Percentiles rank a stretch among this genome's conserved stretches.
These are phyloP conservation scores for Galerucella calmariensis DNA, from an alignment of 2,888 invertebrate genomes.

Conservation along the genomic window DNA sequence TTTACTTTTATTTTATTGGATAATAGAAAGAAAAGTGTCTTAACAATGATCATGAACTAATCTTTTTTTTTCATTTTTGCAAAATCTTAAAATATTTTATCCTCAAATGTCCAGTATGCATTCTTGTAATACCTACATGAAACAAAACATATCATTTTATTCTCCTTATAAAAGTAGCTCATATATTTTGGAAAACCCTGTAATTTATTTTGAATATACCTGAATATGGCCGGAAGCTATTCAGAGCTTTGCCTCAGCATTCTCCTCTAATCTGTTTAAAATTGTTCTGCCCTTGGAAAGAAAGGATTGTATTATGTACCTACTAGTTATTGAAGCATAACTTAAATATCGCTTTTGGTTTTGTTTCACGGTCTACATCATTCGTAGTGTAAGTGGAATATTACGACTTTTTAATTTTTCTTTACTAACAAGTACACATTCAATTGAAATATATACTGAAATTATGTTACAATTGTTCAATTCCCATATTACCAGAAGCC, in stretches of 20 bases:
- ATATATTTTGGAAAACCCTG: constrained; percentile 14
- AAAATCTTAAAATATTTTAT: too few species aligned
- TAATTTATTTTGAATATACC: constrained; percentile 44
- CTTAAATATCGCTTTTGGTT: constrained; percentile 46
- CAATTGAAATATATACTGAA: constrained; percentile 10
- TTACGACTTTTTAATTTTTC: constrained; percentile 21
- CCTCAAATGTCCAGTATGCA: too few species aligned
- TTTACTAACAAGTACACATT: constrained; percentile 4
- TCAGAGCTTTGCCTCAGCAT: constrained; percentile 45
- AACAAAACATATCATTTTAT: too few species aligned
- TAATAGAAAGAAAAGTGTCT: too few species aligned
- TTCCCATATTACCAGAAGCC: background rate
- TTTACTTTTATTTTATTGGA: too few species aligned
- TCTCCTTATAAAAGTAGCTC: background rate
- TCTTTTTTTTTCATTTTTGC: too few species aligned
- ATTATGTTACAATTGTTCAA: constrained; percentile 8
- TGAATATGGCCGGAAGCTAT: constrained; percentile 53
- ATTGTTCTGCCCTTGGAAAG: constrained; percentile 54
- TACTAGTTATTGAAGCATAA: constrained; percentile 49
- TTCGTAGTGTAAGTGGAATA: constrained; percentile 16
- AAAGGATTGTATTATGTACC: constrained; percentile 46
- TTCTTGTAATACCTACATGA: too few species aligned
- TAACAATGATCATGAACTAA: too few species aligned
- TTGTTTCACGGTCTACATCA: constrained; percentile 45
- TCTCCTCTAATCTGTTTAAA: constrained; percentile 56